Evolutionary conservation across 2,113 vertebrate species (phyloP).

Genomic region (Pseudopodoces humilis): DNA sequence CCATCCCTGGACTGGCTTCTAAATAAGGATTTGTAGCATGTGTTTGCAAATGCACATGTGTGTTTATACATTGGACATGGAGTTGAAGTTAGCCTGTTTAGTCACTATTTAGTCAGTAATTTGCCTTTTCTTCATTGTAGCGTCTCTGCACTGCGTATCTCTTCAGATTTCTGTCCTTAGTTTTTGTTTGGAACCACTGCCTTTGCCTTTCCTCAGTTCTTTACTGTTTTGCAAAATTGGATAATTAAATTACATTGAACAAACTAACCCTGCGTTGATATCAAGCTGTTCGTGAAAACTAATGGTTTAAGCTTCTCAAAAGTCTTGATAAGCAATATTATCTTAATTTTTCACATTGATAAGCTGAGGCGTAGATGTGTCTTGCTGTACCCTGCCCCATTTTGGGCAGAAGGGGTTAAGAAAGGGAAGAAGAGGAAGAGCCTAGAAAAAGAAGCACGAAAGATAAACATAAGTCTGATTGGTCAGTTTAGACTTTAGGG

Average conservation of each 20-base stretch:
- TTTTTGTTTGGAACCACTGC: background rate
- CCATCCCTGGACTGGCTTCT: background rate
- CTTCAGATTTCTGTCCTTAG: background rate
- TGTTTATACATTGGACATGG: background rate
- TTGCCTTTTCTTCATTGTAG: background rate
- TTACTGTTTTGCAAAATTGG: background rate
- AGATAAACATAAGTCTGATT: background rate
- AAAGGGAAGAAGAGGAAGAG: background rate
- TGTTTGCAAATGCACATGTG: fast-evolving
- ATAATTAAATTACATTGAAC: background rate
- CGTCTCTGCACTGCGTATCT: background rate
- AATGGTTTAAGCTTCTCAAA: background rate
- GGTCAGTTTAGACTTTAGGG: background rate
- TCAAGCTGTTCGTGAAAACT: background rate
- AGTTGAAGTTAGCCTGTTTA: background rate
- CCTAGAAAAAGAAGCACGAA: background rate
- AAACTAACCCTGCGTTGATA: fast-evolving
- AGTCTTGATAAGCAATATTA: background rate
- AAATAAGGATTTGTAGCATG: fast-evolving
- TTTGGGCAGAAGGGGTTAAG: background rate
- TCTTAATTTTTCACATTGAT: background rate
- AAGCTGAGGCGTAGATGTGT: background rate
- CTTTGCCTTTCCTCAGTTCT: background rate
- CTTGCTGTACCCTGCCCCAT: background rate
- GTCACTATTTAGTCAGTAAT: background rate